Base-by-base conservation (phyloP, 2,113 vertebrate genomes). In the Columba livia region DNA sequence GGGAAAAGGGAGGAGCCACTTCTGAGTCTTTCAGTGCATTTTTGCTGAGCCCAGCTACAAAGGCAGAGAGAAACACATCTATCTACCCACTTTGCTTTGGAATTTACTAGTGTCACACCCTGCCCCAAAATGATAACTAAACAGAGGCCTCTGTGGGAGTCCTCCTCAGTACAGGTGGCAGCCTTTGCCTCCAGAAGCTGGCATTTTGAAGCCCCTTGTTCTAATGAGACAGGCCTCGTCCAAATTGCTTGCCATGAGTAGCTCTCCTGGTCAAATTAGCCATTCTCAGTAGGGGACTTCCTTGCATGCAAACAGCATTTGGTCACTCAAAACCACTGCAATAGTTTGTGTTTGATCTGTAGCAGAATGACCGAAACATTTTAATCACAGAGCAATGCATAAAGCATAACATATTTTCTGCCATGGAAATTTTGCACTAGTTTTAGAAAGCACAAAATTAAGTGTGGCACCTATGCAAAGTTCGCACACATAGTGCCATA, bases 221-320 rank as follows among this genome's bases (percentile, higher is more conserved):
- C 4, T 9, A 62, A n/a, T 0, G 0, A 84, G 47, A 44, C 18
- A 54, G 11, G 29, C n/a, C 58, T 58, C 72, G 28, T 40, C 31
- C 5, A 21, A 80, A 38, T 44, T 4, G 2, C 14, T 47, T 57
- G 15, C 40, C 61, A 34, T 0, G 2, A 40, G 48, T 11, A 84
- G 18, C 13, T 73, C 25, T 88, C 50, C 79, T 38, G 71, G 12
- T 58, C 9, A 36, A 66, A 40, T 64, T 38, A 13, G 47, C 23
- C 11, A 9, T 54, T 32, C 20, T 18, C 77, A n/a, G 28, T 89
- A 61, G 44, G 51, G 80, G 36, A 44, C 50, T n/a, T 71, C 8
- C 2, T 19, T 3, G 2, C 25, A 5, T 26, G 36, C 57, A 7
- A 7, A 15, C 0, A 2, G 28, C 0, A 0, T 29, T 64, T 0